Base-by-base conservation (phyloP, 2,113 vertebrate genomes). In the Scortum barcoo region DNA sequence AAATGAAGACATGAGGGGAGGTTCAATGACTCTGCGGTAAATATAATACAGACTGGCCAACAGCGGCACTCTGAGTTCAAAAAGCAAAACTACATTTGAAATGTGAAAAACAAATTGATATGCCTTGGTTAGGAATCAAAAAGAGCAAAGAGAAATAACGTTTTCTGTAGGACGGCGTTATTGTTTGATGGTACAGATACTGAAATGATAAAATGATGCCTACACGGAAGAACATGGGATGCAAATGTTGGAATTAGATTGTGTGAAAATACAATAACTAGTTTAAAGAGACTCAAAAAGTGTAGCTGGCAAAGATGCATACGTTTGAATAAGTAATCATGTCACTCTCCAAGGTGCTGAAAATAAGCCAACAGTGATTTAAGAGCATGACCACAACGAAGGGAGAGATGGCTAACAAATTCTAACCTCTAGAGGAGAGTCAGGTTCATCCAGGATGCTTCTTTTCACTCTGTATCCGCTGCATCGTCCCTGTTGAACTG, bases 21-120 rank as follows among this genome's bases (percentile, higher is more conserved):
- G 83, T 63, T 74, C 85, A 75, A 76, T 19, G 5, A 16, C 38
- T 69, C 62, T 2, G 9, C 42, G 16, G 51, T 38, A 68, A 78
- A 13, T 0, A 0, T 65, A 7, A 72, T 1, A 71, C 69, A 0
- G 48, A 63, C 72, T 72, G 4, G 74, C 60, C 89, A 76, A 92
- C 83, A 92, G 91, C 91, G 91, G 85, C 91, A 42, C 91, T 85
- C 17, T 40, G 87, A 92, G 91, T 76, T 61, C 42, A 88, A 10
- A 0, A 71, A 44, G 33, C 26, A 70, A 65, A 65, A 92, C 12
- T 89, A 68, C 91, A 91, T 57, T 24, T 44, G 1, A 66, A 83
- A 48, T 26, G 16, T 19, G 28, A 1, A 62, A n/a, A 0, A 0
- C 3, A 9, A 26, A 28, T 17, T 3, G 30, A 0, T 0, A 6